A percentile compares a stretch with the other conserved stretches of the same genome.
These are phyloP conservation scores for Pempheris klunzingeri DNA, from an alignment of 2,797 vertebrate species.

Conservation along the genomic window DNA sequence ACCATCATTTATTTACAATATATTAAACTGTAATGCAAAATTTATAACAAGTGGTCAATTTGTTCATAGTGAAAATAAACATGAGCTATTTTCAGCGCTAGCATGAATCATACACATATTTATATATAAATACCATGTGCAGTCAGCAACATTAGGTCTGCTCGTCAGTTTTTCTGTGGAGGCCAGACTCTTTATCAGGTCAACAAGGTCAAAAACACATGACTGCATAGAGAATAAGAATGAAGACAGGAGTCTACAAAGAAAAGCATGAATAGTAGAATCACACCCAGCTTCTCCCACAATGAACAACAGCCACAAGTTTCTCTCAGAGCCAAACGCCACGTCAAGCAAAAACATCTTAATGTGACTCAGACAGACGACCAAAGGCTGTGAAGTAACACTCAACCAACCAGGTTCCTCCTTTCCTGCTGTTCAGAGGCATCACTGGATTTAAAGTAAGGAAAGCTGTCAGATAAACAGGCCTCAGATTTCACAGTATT, in stretches of 20 bases:
- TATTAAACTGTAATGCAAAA: conserved; percentile 88
- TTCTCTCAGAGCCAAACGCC: conserved; percentile 44
- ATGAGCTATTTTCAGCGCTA: conserved; percentile 82
- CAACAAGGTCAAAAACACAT: conserved; percentile 61
- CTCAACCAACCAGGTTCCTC: conserved; percentile 44
- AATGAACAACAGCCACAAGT: conserved; percentile 48
- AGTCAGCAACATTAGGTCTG: conserved; percentile 71
- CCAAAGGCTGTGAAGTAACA: conserved; percentile 44
- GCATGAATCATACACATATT: conserved; percentile 82
- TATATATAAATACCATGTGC: conserved; percentile 84
- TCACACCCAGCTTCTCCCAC: conserved; percentile 47
- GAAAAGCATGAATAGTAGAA: conserved; percentile 68
- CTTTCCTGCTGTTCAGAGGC: conserved; percentile 23
- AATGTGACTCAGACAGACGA: conserved; percentile 64
- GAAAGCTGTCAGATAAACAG: conserved; percentile 21
- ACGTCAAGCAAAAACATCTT: conserved; percentile 48
- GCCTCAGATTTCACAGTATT: conserved; percentile 76
- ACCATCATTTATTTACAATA: conserved; percentile 88
- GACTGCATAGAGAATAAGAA: conserved; percentile 82
- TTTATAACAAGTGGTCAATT: conserved; percentile 85
- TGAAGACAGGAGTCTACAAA: conserved; percentile 62
- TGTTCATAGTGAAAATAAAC: conserved; percentile 86
- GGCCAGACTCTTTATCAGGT: conserved; percentile 44
- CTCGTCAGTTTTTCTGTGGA: conserved; percentile 42
- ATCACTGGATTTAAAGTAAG: conserved; percentile 17